Base-by-base conservation (phyloP, 2,113 vertebrate species). In the Dipodomys ordii region DNA sequence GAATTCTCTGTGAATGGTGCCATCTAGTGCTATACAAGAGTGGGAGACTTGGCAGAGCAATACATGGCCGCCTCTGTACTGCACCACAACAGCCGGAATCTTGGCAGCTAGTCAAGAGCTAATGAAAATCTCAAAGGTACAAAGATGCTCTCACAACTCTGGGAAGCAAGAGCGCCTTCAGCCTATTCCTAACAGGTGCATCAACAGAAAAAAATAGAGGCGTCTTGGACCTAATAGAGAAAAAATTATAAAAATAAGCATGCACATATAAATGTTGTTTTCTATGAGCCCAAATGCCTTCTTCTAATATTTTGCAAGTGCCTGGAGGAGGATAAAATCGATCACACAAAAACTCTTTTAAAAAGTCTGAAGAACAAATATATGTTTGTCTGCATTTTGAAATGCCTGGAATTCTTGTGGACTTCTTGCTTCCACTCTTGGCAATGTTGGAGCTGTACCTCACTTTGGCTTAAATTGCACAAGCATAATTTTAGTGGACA, bases 121-220 rank as follows among this genome's bases (percentile, higher is more conserved):
- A 97, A 97, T 95, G 83, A 97, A 97, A 98, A 97, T 97, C 97
- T 97, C 96, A 97, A 96, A 98, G 95, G 74, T 93, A 96, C 96
- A 96, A 96, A 94, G 93, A 46, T 97, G 83, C 85, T 94, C 95
- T 80, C 85, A 64, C 67, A 97, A 92, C 76, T 32, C 64, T 20
- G 35, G 93, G 92, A 97, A 97, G 83, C 93, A 92, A 97, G 91
- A 90, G 78, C 22, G 39, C 67, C 97, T 97, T 96, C 95, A 96
- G 69, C 28, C 69, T 72, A 91, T 92, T 94, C 89, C 4, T 93
- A 97, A 95, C 89, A 97, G 89, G 96, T 96, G 67, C 79, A 88
- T 79, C 79, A 83, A 93, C 83, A 6, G 30, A 95, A 44, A 22
- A 39, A 22, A 19, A 19, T 7, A 13, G 19, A 35, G 46, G 6